Conservation (phyloP, 92 coral and sea anemone species). For the Desmophyllum pertusum region DNA sequence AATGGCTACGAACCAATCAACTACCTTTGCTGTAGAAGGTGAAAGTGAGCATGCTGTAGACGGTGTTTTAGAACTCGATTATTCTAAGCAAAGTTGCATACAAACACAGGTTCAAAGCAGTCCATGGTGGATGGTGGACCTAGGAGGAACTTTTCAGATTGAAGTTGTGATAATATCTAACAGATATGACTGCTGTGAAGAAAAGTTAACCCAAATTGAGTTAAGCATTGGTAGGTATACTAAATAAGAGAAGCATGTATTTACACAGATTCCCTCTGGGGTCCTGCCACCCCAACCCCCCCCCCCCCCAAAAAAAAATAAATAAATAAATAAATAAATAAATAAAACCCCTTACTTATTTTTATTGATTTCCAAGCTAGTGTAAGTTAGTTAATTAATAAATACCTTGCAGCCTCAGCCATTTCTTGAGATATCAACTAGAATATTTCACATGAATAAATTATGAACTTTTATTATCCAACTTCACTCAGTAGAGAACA, state of each 20-base stretch:
- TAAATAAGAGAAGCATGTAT: not conserved
- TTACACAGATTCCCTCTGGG: not conserved
- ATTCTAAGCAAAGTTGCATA: not conserved
- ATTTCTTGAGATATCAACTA: no score
- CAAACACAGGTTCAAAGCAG: not conserved
- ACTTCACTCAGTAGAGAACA: no score
- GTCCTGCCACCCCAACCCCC: no score
- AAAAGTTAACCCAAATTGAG: not conserved
- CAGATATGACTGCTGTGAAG: not conserved
- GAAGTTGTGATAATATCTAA: not conserved
- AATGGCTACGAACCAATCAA: not conserved
- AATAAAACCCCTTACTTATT: no score
- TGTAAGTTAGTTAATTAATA: no score
- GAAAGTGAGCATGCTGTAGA: not conserved
- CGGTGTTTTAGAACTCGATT: not conserved
- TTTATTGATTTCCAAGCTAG: no score
- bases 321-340: no score
- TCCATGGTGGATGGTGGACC: slow-evolving; percentile 20
- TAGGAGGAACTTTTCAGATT: not conserved
- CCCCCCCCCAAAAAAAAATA: no score
- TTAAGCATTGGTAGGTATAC: not conserved
- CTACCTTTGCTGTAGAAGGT: not conserved
- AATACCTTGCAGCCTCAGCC: no score
- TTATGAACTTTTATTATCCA: no score
- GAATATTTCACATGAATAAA: no score